Evolutionary conservation across 2,113 vertebrate species (phyloP), one percentile per base, ranked within the genome.

Genomic region (Balaenoptera acutorostrata): DNA sequence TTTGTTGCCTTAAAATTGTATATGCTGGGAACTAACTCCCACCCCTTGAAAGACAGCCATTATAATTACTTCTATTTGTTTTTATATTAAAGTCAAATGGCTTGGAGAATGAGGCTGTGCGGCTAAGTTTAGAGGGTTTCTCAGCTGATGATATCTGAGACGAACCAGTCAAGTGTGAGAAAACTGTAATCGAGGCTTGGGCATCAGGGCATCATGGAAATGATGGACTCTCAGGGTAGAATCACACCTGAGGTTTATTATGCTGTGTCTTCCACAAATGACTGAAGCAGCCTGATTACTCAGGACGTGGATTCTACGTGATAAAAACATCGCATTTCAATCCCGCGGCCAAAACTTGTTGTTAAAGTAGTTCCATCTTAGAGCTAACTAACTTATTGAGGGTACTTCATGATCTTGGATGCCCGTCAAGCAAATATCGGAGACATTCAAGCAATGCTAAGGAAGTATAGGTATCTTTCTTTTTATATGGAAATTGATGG

Each of bases 1-100:
- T 98, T 96, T 97, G 87, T 97, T 55, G 96, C 63, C 93, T 98
- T 97, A 95, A 49, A 97, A 31, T 21, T 20, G 82, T 41, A 31
- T 78, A 17, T 71, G 44, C n/a, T 88, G 36, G 93, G 89, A 93
- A 91, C 68, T 4, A 72, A 85, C 93, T 91, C 74, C 93, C 52
- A 88, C 57, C 41, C 89, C 66, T 93, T 33, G 87, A 93, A 86
- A 95, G 80, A 5, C 15, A 90, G 87, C 84, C 93, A 87, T 77
- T 66, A 52, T 71, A 86, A 97, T 89, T 57, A 95, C 25, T 97
- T 97, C 59, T 49, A 85, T 61, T 98, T 88, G 96, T 90, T 52
- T 59, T 61, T 97, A 93, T 36, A 95, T 78, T 92, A 96, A 96
- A 93, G 84, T 81, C 84, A 95, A 96, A 95, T 33, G 92, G 96